These are phyloP conservation scores for Leucophenga montana DNA, from an alignment of 2,888 invertebrate species.

Conservation along the genomic window DNA sequence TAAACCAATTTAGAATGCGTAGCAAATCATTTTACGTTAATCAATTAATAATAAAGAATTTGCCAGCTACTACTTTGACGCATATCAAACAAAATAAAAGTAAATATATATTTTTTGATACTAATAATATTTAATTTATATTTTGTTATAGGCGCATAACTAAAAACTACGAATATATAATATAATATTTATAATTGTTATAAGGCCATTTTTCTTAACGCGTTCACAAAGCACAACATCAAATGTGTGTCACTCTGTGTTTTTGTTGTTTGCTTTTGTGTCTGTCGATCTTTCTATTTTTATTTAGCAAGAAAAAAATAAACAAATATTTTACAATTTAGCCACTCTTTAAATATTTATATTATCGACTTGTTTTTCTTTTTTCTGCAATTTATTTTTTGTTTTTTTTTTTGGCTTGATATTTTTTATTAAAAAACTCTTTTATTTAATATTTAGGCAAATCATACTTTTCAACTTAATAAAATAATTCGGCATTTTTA, in stretches of 20 bases:
- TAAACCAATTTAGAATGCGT: conserved; percentile 9
- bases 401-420: conserved; percentile 19
- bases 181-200: not conserved
- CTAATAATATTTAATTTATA: not conserved
- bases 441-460: conserved; percentile 2
- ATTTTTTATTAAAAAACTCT: not conserved
- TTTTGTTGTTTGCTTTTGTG: not conserved
- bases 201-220: conserved; percentile 19
- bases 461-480: conserved; percentile 27
- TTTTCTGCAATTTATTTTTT: not conserved
- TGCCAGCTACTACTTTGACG: not conserved
- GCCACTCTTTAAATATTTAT: no score
- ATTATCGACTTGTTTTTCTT: no score
- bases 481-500: not conserved
- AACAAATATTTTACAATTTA: no score
- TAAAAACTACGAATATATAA: conserved; percentile 15
- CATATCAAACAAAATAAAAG: not conserved
- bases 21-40: not conserved
- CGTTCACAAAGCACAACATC: not conserved
- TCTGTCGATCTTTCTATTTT: not conserved
- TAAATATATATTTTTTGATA: not conserved
- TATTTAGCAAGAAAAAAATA: not conserved
- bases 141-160: not conserved
- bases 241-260: not conserved
- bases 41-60: not conserved